Base-by-base conservation (phyloP, 2,113 vertebrate genomes). In the Carassius auratus region DNA sequence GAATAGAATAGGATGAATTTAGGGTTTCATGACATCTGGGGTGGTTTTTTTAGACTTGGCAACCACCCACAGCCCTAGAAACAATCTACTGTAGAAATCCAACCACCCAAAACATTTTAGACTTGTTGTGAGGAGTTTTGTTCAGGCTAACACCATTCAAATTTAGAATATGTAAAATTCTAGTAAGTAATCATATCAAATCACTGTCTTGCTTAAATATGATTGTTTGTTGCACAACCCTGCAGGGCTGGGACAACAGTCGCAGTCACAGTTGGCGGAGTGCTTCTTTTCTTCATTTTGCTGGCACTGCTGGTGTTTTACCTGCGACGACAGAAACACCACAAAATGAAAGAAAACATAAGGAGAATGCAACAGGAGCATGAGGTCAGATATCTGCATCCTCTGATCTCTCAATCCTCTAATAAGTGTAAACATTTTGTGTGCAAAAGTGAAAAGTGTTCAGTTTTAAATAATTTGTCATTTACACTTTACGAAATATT, bases 341-440 rank as follows among this genome's bases (percentile, higher is more conserved):
- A 97, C 90, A 96, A 95, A 91, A 95, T 92, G 77, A 99, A 98
- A 85, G 96, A 97, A 87, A 95, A 96, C 0, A 91, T 96, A 95
- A 92, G 96, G 84, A 94, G 97, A 89, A 93, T 96, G 88, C 93
- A 97, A 88, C 97, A 99, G 90, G 97, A 99, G 84, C 95, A 97
- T 0, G 97, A 99, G 97, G 98, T 98, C 73, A 75, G 38, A 48
- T 15, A 12, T 19, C 68, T 38, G 68, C 26, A 42, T 38, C 38
- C 38, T 38, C 38, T 38, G 38, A 1, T 38, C 38, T 38, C 38
- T 38, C 6, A 38, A 38, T 38, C 38, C 38, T 38, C 38, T 30
- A 30, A 30, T 30, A 30, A 30, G 30, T 30, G 30, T 30, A 30
- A 30, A 30, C 30, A 30, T 30, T 30, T 30, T 30, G 30, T 30